Percentiles rank a stretch among this genome's conserved stretches.
Conservation (phyloP, 2,797 vertebrate genomes). For the Micrastur ruficollis region DNA sequence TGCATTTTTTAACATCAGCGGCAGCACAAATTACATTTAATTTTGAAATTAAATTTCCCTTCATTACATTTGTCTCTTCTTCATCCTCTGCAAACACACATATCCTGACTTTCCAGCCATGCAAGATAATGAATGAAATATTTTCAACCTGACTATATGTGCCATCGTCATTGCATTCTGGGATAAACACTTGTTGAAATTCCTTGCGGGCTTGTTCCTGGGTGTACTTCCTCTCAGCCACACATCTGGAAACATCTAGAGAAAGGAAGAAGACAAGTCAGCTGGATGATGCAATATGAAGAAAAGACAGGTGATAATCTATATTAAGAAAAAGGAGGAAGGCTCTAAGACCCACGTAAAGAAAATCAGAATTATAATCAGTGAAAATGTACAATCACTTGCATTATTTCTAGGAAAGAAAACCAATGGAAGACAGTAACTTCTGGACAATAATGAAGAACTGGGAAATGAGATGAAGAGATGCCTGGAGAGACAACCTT, state of each 20-base stretch:
- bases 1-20: not conserved
- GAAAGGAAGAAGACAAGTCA: not conserved
- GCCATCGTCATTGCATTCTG: conserved; percentile 93
- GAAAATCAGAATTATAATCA: not conserved
- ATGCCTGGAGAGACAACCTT: not conserved
- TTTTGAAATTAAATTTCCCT: not conserved
- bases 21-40: not conserved
- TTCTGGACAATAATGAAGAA: not conserved
- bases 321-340: not conserved
- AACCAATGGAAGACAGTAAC: not conserved
- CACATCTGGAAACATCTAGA: conserved; percentile 93
- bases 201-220: conserved; percentile 96
- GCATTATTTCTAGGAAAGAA: not conserved
- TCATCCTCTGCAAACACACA: not conserved
- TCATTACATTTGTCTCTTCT: not conserved
- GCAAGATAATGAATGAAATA: not conserved
- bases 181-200: conserved; percentile 94
- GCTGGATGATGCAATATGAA: not conserved
- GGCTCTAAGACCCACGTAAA: accelerated
- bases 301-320: not conserved
- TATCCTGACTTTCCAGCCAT: not conserved
- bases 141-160: conserved; percentile 90
- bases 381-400: not conserved
- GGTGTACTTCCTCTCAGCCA: conserved; percentile 96
- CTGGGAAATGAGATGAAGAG: not conserved